phyloP scores from a whole-genome alignment of 2,113 vertebrate species.

The Lontra canadensis region DNA sequence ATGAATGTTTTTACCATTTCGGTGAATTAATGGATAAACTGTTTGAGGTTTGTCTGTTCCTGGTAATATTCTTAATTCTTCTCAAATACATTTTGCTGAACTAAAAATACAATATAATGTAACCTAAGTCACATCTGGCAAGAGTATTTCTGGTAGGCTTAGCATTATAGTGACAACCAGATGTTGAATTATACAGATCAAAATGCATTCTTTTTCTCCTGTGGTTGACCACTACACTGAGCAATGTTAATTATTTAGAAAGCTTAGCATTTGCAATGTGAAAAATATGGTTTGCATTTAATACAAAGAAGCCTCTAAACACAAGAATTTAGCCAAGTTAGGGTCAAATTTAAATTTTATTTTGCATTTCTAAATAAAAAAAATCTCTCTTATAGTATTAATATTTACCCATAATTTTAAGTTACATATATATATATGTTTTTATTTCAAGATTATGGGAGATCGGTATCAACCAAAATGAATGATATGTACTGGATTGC shows the following conservation, averaged over 20 bases:
- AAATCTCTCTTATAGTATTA: neutral
- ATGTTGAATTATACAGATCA: slow-evolving; percentile 67
- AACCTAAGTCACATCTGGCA: slow-evolving; percentile 64
- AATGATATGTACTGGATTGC: neutral
- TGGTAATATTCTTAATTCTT: slow-evolving; percentile 40
- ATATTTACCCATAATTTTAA: neutral
- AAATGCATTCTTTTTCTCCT: slow-evolving; percentile 55
- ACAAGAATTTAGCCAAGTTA: neutral
- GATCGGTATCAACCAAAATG: slow-evolving; percentile 26
- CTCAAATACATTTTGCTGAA: slow-evolving; percentile 25
- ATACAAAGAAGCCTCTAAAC: slow-evolving; percentile 43
- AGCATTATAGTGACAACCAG: slow-evolving; percentile 55
- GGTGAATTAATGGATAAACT: neutral
- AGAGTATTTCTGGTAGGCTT: slow-evolving; percentile 24
- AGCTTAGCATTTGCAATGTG: slow-evolving; percentile 66
- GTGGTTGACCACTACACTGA: slow-evolving; percentile 43
- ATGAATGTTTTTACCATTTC: slow-evolving; percentile 5
- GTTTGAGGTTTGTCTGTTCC: slow-evolving; percentile 18
- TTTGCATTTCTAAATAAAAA: neutral
- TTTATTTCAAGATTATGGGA: neutral
- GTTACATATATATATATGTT: neutral
- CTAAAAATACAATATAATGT: slow-evolving; percentile 50
- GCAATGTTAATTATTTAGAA: slow-evolving; percentile 65
- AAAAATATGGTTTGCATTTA: slow-evolving; percentile 56
- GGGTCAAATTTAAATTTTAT: slow-evolving; percentile 10